Evolutionary conservation across 1,140 invertebrate species (phyloP).

Genomic region (Hestina assimilis): DNA sequence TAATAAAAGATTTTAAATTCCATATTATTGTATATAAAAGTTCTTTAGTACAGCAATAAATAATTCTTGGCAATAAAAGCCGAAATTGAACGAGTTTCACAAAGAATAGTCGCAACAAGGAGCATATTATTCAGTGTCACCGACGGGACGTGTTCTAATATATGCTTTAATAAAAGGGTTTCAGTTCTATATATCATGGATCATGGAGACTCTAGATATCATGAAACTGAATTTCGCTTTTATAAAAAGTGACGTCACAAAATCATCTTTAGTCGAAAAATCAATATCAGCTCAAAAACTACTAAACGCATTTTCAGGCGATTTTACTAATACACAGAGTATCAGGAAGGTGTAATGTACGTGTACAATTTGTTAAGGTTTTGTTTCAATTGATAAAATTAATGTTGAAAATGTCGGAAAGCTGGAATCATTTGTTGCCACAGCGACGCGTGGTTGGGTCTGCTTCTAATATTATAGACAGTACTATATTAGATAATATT

Average conservation of each 20-base stretch:
- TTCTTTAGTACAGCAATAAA: constrained; percentile 45
- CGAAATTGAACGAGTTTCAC: constrained; percentile 56
- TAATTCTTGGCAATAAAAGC: constrained; percentile 68
- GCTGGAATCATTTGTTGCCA: too few relatives aligned
- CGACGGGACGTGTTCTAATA: constrained; percentile 69
- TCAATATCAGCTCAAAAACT: too few relatives aligned
- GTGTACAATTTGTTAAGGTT: too few relatives aligned
- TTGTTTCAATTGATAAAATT: too few relatives aligned
- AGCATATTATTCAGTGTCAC: constrained; percentile 75
- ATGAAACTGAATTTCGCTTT: constrained; percentile 67
- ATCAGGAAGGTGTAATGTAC: too few relatives aligned
- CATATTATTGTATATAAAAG: constrained; percentile 19
- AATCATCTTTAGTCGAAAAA: constrained; percentile 29
- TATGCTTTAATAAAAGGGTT: constrained; percentile 78
- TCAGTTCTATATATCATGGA: constrained; percentile 63
- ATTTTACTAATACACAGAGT: too few relatives aligned
- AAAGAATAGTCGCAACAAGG: constrained; percentile 70
- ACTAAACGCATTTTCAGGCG: too few relatives aligned
- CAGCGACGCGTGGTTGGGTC: too few relatives aligned
- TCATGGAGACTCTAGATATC: constrained; percentile 59
- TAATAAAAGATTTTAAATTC: constrained; percentile 3
- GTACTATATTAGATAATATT: too few relatives aligned
- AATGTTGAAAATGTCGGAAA: too few relatives aligned
- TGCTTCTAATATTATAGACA: too few relatives aligned
- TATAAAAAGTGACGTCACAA: constrained; percentile 33